phyloP scores from a whole-genome alignment of 1,140 invertebrate species.

The Schlechtendalia chinensis region DNA sequence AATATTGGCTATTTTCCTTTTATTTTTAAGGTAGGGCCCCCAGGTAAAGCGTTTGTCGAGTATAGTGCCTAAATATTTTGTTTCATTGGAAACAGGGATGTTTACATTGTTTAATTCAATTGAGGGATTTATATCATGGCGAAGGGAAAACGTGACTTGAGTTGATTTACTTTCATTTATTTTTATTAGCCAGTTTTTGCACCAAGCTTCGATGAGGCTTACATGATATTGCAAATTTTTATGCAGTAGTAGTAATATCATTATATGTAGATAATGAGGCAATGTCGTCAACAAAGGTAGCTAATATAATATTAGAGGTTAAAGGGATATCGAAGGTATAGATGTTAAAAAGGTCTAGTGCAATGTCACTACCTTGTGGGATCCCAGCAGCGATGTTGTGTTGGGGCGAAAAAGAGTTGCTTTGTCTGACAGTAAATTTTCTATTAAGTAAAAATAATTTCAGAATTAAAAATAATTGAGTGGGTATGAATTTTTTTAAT shows the following conservation, averaged over 20 bases:
- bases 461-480: too few relatives aligned
- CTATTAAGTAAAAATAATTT: too few relatives aligned
- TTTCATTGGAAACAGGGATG: background rate
- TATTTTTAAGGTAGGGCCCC: background rate
- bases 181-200: too few relatives aligned
- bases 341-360: background rate
- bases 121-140: background rate
- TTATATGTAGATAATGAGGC: background rate
- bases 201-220: too few relatives aligned
- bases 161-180: too few relatives aligned
- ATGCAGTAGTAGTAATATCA: background rate
- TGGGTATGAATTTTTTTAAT: too few relatives aligned
- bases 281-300: background rate
- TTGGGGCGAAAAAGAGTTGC: too few relatives aligned
- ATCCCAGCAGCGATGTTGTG: too few relatives aligned
- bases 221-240: too few relatives aligned
- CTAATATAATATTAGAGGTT: background rate
- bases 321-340: background rate
- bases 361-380: background rate
- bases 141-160: too few relatives aligned
- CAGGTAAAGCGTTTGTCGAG: background rate
- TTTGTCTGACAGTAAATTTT: too few relatives aligned
- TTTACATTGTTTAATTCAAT: background rate
- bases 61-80: background rate
- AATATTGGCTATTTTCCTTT: background rate